Base-by-base conservation (phyloP, 2,113 vertebrate species). In the Setophaga kirtlandii region DNA sequence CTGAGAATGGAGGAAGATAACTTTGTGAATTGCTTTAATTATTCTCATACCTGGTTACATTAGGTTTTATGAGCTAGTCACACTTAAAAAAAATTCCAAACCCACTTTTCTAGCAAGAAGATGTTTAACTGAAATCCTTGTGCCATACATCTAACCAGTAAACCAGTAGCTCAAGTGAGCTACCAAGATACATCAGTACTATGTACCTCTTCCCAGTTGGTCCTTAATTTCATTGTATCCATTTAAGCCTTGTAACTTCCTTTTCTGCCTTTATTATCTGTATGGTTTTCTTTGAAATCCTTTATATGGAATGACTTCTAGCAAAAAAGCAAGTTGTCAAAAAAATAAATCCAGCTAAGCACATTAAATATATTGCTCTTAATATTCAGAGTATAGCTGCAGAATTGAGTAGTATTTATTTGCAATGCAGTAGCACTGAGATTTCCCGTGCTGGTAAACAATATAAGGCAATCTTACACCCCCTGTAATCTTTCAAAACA, bases 21-120 rank as follows among this genome's bases (percentile, higher is more conserved):
- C 68, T 82, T 83, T 39, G 71, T 63, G 90, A 93, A 90, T 96
- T 95, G 22, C 85, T 95, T 83, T 94, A 94, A 93, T 96, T 96
- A 87, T 89, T 94, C 52, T 93, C 9, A 3, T 88, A 86, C 85
- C 37, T 60, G 33, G 90, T 95, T 44, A 52, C 31, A 27, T 91
- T 88, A 84, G 77, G 46, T 80, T 92, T 46, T 75, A 47, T 67
- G 83, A 94, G 39, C 33, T 52, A 77, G 60, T 83, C 44, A 42
- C 42, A 37, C 25, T 92, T 76, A 3, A 90, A 95, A 95, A 95
- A 90, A 90, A 47, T 37, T 55, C 73, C 47, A 83, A 89, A 63
- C 52, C 11, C 44, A 23, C 33, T 86, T 95, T 75, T 77, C 52
- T 7, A 70, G 42, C 15, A 83, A 60, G 82, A 83, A 74, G 23